Evolutionary conservation across 1,140 invertebrate genomes (phyloP).

Genomic region (Tetragonula clypearis): DNA sequence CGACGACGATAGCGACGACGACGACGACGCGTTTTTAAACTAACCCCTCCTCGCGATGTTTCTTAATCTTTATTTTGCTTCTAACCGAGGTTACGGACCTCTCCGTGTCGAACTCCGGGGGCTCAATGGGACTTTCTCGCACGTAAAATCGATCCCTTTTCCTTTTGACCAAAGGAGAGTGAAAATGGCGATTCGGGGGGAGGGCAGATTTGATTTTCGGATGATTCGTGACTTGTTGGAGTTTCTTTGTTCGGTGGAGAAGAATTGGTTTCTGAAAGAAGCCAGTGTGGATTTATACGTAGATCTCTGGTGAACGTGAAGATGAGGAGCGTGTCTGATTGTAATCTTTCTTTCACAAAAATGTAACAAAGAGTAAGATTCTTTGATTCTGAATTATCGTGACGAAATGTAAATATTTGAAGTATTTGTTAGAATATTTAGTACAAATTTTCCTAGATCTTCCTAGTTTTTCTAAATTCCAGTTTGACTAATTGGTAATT

Average conservation of each 20-base stretch:
- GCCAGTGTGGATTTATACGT: not conserved
- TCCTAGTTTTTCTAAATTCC: too few relatives aligned
- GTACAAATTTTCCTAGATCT: too few relatives aligned
- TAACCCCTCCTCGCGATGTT: slow-evolving; percentile 57
- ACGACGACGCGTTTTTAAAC: slow-evolving; percentile 66
- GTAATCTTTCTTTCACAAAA: too few relatives aligned
- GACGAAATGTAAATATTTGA: too few relatives aligned
- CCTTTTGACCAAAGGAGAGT: not conserved
- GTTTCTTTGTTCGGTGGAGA: not conserved
- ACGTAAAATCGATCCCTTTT: slow-evolving; percentile 64
- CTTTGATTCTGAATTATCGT: too few relatives aligned
- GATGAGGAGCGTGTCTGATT: not conserved
- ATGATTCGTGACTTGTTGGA: not conserved
- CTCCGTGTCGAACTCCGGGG: not conserved
- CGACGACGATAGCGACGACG: slow-evolving; percentile 28
- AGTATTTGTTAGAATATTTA: too few relatives aligned
- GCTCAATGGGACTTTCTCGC: slow-evolving; percentile 40
- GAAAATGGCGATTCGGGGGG: not conserved
- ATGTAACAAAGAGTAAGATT: too few relatives aligned
- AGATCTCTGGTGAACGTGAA: too few relatives aligned
- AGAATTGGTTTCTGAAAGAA: not conserved
- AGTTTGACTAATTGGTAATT: too few relatives aligned
- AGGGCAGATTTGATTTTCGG: not conserved
- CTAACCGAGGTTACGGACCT: slow-evolving; percentile 71
- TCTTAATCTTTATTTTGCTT: slow-evolving; percentile 75